Conservation (phyloP, 2,888 invertebrate species). For the Miltochrista miniata region DNA sequence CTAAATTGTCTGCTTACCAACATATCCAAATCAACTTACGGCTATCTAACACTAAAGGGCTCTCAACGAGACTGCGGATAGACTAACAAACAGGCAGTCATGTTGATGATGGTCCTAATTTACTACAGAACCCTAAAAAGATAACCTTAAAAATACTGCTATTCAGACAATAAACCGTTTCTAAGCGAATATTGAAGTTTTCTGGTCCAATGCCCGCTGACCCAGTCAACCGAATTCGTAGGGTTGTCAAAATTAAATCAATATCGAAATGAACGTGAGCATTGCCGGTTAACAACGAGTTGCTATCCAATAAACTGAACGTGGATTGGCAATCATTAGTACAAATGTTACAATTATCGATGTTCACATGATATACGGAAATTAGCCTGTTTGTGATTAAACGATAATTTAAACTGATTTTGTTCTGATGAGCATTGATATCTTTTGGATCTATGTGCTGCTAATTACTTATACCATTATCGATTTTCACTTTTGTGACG, state of each 20-base stretch:
- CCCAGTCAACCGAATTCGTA: slow-evolving; percentile 27
- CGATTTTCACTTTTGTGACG: not conserved
- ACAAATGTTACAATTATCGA: slow-evolving; percentile 70
- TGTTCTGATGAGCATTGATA: slow-evolving; percentile 64
- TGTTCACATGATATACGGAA: slow-evolving; percentile 61
- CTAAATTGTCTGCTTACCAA: no score
- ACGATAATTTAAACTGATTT: slow-evolving; percentile 75
- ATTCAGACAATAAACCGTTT: slow-evolving; percentile 7
- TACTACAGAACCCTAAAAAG: not conserved
- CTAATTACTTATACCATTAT: slow-evolving; percentile 17
- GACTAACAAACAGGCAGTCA: no score
- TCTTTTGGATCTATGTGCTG: slow-evolving; percentile 35
- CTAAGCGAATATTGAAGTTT: slow-evolving; percentile 15
- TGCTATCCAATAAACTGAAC: slow-evolving; percentile 40
- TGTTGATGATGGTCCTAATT: no score
- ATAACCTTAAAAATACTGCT: not conserved
- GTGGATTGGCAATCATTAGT: slow-evolving; percentile 60
- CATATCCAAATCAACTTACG: no score
- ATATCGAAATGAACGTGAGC: slow-evolving; percentile 40
- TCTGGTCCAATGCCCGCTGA: slow-evolving; percentile 17
- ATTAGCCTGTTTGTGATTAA: slow-evolving; percentile 66
- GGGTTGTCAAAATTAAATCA: slow-evolving; percentile 38
- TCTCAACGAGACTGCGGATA: no score
- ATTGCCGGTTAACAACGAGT: slow-evolving; percentile 36
- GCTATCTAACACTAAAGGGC: no score